Evolutionary conservation across 1,140 invertebrate species (phyloP).

Genomic region (Sesamia nonagrioides): DNA sequence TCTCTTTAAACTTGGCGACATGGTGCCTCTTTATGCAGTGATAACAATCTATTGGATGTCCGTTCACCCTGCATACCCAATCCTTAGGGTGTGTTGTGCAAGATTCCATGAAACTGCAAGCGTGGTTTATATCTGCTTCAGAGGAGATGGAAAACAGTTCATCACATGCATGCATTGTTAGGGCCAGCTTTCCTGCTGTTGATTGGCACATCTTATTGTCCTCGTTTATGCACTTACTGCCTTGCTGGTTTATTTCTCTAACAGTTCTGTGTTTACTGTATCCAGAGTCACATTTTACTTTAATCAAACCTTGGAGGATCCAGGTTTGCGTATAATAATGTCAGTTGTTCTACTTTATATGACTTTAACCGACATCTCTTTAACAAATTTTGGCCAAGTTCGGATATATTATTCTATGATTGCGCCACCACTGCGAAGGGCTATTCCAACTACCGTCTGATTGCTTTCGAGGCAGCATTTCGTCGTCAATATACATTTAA

Average conservation of each 20-base stretch:
- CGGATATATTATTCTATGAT: not conserved
- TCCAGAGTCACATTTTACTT: too few relatives aligned
- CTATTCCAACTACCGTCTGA: too few relatives aligned
- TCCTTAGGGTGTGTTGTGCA: not conserved
- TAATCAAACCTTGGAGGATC: too few relatives aligned
- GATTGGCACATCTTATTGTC: not conserved
- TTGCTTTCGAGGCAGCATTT: too few relatives aligned
- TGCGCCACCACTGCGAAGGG: not conserved
- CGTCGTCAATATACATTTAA: too few relatives aligned
- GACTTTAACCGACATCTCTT: not conserved
- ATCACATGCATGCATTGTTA: not conserved
- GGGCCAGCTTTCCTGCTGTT: not conserved
- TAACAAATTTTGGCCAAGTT: not conserved
- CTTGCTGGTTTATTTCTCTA: too few relatives aligned
- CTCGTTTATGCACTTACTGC: not conserved
- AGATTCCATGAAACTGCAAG: not conserved
- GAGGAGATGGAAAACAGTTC: not conserved
- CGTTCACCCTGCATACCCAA: not conserved
- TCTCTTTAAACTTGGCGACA: not conserved
- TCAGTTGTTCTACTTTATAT: not conserved
- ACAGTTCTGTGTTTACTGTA: too few relatives aligned
- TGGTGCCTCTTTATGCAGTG: not conserved
- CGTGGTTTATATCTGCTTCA: not conserved
- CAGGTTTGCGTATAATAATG: too few relatives aligned
- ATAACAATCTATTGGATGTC: not conserved